phyloP scores from a whole-genome alignment of 64 coral and sea anemone genomes.

The Astreopora myriophthalma region DNA sequence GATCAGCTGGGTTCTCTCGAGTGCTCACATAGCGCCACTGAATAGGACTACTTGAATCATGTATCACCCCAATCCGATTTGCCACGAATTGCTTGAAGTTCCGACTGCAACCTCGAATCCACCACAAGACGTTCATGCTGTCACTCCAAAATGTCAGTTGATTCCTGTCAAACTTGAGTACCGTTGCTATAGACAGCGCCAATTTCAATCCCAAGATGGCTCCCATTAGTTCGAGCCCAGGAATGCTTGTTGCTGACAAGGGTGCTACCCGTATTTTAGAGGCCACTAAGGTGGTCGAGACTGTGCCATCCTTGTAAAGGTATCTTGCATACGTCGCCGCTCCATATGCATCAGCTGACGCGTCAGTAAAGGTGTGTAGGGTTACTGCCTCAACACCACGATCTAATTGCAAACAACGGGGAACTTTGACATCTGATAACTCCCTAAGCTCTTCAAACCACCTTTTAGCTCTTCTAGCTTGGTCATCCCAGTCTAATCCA shows the following conservation, averaged over 20 bases:
- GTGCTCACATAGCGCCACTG: conserved; percentile 44
- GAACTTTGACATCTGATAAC: conserved; percentile 50
- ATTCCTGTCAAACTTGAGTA: background rate
- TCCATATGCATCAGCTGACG: conserved; percentile 34
- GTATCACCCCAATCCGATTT: conserved; percentile 44
- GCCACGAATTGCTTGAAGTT: conserved; percentile 47
- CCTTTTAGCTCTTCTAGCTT: background rate
- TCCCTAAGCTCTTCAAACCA: conserved; percentile 59
- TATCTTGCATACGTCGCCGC: conserved; percentile 45
- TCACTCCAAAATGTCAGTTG: conserved; percentile 6
- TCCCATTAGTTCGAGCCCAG: conserved; percentile 62
- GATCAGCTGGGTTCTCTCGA: conserved; percentile 42
- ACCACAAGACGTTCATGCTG: conserved; percentile 64
- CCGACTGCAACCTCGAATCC: conserved; percentile 45
- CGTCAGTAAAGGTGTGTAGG: conserved; percentile 61
- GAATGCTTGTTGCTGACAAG: conserved; percentile 37
- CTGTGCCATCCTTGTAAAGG: conserved; percentile 23
- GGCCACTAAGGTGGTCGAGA: conserved; percentile 19
- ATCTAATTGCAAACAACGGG: conserved; percentile 18
- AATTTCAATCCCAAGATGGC: conserved; percentile 17
- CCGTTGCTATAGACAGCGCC: conserved; percentile 27
- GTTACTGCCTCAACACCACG: background rate
- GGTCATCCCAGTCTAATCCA: conserved; percentile 18
- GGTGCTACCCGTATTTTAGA: conserved; percentile 53
- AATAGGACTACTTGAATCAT: background rate